These are phyloP conservation scores for Hartigia nigra DNA, from an alignment of 2,888 invertebrate species.

Conservation along the genomic window DNA sequence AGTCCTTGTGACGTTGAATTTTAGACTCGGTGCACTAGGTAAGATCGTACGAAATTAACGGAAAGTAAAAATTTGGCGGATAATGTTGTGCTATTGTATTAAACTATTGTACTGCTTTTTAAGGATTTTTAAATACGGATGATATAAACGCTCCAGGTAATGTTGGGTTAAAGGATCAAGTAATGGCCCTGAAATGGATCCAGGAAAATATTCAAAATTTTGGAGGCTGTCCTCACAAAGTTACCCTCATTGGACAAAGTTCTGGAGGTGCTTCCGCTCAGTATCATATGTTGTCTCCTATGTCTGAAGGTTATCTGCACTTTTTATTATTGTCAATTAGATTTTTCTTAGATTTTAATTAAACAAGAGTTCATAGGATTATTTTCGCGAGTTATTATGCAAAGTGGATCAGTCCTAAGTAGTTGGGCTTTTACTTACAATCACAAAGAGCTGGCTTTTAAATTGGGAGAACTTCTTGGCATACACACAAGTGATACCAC, in stretches of 20 bases:
- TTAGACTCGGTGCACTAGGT: conserved; percentile 45
- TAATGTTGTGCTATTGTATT: no score
- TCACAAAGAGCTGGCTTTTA: conserved; percentile 51
- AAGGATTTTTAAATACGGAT: conserved; percentile 36
- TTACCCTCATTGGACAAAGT: conserved; percentile 70
- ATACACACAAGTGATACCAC: conserved; percentile 49
- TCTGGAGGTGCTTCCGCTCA: conserved; percentile 65
- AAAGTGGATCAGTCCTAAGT: conserved; percentile 52
- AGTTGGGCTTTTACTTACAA: conserved; percentile 48
- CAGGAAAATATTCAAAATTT: conserved; percentile 67
- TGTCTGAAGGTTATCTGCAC: conserved; percentile 47
- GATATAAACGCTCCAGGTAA: conserved; percentile 43
- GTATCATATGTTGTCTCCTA: conserved; percentile 36
- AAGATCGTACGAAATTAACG: conserved; percentile 2
- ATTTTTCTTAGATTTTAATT: neutral
- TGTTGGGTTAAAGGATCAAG: conserved; percentile 65
- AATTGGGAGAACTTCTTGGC: conserved; percentile 53
- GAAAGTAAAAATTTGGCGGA: neutral
- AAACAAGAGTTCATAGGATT: conserved; percentile 38
- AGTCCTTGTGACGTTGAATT: conserved; percentile 42
- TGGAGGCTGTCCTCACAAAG: conserved; percentile 67
- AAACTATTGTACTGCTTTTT: conserved; percentile 48
- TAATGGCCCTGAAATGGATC: conserved; percentile 69
- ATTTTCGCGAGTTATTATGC: conserved; percentile 51
- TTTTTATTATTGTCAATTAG: neutral